These are phyloP conservation scores for Leptoteleia sp. DNA, from an alignment of 1,140 invertebrate species.

Conservation along the genomic window DNA sequence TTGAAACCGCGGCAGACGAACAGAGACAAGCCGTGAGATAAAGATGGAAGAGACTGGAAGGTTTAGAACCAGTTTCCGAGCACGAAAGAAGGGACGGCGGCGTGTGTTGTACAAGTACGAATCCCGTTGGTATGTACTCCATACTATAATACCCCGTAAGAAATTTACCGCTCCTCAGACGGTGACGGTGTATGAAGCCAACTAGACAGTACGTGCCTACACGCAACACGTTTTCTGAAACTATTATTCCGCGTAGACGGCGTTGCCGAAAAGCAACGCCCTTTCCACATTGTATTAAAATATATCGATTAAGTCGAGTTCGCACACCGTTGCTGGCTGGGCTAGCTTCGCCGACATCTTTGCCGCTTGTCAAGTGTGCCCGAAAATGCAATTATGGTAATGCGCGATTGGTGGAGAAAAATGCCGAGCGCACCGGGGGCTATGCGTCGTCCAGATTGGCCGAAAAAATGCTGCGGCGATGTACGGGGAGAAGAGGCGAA, in stretches of 20 bases:
- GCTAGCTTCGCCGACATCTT: conserved; percentile 22
- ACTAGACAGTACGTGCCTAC: conserved; percentile 55
- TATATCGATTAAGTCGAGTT: conserved; percentile 6
- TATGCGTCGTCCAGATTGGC: conserved; percentile 66
- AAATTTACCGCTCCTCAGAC: conserved; percentile 76
- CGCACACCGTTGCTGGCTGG: no score
- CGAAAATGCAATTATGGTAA: conserved; percentile 80
- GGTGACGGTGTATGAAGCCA: conserved; percentile 66
- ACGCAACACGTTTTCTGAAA: conserved; percentile 21
- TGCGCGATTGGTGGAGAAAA: conserved; percentile 78
- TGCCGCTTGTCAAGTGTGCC: conserved; percentile 14
- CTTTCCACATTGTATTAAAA: conserved; percentile 1
- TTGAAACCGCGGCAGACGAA: conserved; percentile 64
- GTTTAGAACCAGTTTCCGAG: conserved; percentile 73
- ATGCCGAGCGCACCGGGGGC: conserved; percentile 70
- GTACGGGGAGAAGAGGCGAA: conserved; percentile 26
- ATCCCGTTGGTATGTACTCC: conserved; percentile 76
- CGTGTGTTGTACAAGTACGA: conserved; percentile 73
- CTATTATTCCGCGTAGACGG: neutral
- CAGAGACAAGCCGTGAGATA: conserved; percentile 56
- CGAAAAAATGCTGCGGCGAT: conserved; percentile 26
- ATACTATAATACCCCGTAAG: conserved; percentile 77
- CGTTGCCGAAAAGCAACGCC: no score
- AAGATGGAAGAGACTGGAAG: conserved; percentile 67
- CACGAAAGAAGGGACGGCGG: conserved; percentile 62